Conservation (phyloP, 2,113 vertebrate genomes). For the Triplophysa tibetana region DNA sequence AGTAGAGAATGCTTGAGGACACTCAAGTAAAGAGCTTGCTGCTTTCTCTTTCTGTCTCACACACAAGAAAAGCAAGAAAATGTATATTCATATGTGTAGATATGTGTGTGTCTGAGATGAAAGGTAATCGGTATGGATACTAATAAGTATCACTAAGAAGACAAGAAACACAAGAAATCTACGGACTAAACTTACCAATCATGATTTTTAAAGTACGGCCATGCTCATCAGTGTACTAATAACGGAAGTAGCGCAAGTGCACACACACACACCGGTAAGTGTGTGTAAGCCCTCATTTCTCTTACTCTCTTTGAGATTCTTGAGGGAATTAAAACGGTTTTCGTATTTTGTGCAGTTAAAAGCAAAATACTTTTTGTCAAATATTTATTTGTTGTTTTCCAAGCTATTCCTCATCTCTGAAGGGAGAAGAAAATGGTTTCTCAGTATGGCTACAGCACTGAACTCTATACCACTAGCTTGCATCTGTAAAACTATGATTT, state of each 20-base stretch:
- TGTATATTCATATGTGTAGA: no score
- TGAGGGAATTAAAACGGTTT: slow-evolving; percentile 27
- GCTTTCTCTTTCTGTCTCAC: neutral
- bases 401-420: slow-evolving; percentile 15
- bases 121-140: no score
- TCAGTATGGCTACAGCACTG: neutral
- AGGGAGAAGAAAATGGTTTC: slow-evolving; percentile 15
- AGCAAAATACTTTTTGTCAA: slow-evolving; percentile 32
- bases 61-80: slow-evolving; percentile 1
- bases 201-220: no score
- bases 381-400: slow-evolving; percentile 32
- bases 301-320: neutral
- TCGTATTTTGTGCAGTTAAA: slow-evolving; percentile 27
- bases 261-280: neutral
- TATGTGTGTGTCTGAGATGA: no score
- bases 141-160: no score
- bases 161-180: no score
- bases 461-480: slow-evolving; percentile 5
- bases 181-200: no score
- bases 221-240: neutral
- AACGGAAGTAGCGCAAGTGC: neutral
- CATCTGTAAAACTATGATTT: neutral
- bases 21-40: slow-evolving; percentile 29
- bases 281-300: slow-evolving; percentile 15
- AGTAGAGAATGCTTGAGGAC: slow-evolving; percentile 44